Base-by-base conservation (phyloP, 2,797 vertebrate genomes). In the Taenioides sp. region DNA sequence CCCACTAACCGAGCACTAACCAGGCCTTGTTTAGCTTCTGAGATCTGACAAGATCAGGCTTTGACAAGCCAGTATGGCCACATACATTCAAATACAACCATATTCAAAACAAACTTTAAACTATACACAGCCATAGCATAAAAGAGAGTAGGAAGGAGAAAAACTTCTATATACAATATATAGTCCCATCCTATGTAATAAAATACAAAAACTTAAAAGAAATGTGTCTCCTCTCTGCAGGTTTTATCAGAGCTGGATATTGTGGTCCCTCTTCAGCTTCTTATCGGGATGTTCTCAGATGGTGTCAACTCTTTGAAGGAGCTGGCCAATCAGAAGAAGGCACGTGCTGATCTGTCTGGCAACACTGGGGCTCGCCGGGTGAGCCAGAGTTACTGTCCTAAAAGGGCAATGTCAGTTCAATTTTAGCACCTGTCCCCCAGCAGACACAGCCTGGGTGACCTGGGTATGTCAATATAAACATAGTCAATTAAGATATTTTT, bases 261-360 rank as follows among this genome's bases (percentile, higher is more conserved):
- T 63, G 96, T 96, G 79, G 97, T 99, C 79, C 98, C 98, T 67
- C 95, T 99, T 75, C 97, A 98, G 81, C 94, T 99, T 65, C 89
- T 99, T 72, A 99, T 99, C 73, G 95, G 96, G 87, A 99, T 99
- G 98, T 99, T 99, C 92, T 99, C 97, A 70, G 98, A 99, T 88
- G 98, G 98, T 49, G 98, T 99, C 80, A 98, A 99, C 93, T 99
- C 98, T 69, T 91, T 99, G 59, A 99, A 99, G 91, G 98, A 99
- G 80, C 92, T 99, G 88, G 96, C 97, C 86, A 98, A 97, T 93
- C 98, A 99, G 92, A 95, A 94, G 84, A 98, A 98, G 88, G 93
- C 96, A 0, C 94, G 95, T 49, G 93, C 89, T 72, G 97, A 98
- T 85, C 83, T 97, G 78, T 89, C 94, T 0, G 95, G 95, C 84